phyloP scores from a whole-genome alignment of 2,797 vertebrate genomes.

The Paramormyrops hopkinsi region DNA sequence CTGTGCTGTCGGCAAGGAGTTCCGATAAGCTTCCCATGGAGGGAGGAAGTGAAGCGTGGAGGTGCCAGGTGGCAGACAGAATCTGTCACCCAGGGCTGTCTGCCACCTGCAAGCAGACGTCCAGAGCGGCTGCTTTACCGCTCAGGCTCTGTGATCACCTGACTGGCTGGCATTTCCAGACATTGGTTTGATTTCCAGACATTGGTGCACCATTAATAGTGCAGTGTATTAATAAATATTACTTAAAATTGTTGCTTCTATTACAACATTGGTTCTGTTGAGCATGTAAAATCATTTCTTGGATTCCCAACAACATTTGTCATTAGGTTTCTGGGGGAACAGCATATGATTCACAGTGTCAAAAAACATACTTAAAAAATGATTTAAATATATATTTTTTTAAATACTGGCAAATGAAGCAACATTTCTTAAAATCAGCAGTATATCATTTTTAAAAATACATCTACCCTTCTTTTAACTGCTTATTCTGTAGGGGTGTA shows the following conservation, averaged over 20 bases:
- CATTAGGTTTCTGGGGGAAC: not conserved
- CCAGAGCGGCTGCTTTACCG: not conserved
- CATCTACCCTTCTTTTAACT: not conserved
- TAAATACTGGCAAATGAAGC: not conserved
- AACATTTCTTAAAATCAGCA: not conserved
- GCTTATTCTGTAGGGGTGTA: not conserved
- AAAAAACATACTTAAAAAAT: not conserved
- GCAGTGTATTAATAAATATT: conserved; percentile 17
- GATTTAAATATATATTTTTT: not conserved
- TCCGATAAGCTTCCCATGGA: conserved; percentile 43
- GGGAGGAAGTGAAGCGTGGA: conserved; percentile 43
- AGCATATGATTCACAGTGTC: not conserved
- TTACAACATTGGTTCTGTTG: not conserved
- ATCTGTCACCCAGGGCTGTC: conserved; percentile 35
- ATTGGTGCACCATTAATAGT: conserved; percentile 22
- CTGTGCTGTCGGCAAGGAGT: conserved; percentile 33
- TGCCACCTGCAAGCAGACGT: conserved; percentile 11
- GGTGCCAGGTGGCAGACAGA: conserved; percentile 44
- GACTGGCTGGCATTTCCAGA: not conserved
- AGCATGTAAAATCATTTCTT: conserved; percentile 21
- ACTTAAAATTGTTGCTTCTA: not conserved
- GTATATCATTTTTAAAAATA: not conserved
- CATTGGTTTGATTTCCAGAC: conserved; percentile 25
- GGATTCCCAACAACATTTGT: conserved; percentile 13
- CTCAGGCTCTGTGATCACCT: conserved; percentile 11